Percentiles rank a stretch among this genome's conserved stretches.
These are phyloP conservation scores for Apotomis turbidana DNA, from an alignment of 2,888 invertebrate species.

Conservation along the genomic window DNA sequence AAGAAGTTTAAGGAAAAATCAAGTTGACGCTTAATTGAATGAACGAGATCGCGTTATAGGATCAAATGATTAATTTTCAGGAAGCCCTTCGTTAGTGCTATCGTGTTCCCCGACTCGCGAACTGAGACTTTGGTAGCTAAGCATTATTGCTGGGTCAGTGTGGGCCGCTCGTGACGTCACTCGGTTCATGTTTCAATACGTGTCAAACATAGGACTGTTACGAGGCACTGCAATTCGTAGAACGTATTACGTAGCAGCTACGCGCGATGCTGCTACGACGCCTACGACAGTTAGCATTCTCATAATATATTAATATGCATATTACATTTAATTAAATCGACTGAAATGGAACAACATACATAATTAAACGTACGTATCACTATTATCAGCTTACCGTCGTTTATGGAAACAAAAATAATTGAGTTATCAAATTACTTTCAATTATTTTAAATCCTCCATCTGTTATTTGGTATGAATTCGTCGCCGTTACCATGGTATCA, in stretches of 20 bases:
- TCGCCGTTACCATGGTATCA: not conserved
- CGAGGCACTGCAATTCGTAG: conserved; percentile 12
- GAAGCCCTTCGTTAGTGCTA: conserved; percentile 26
- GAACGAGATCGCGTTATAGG: conserved; percentile 21
- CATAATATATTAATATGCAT: too few relatives aligned
- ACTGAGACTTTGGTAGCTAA: not conserved
- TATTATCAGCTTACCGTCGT: too few relatives aligned
- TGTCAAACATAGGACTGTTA: not conserved
- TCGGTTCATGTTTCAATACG: not conserved
- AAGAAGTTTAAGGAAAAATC: conserved; percentile 32
- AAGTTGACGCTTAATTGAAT: conserved; percentile 36
- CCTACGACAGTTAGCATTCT: not conserved
- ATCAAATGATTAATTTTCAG: conserved; percentile 24
- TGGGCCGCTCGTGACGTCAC: not conserved
- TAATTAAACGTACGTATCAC: too few relatives aligned
- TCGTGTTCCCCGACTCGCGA: conserved; percentile 1
- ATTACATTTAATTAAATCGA: too few relatives aligned
- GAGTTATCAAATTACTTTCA: too few relatives aligned
- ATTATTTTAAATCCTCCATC: not conserved
- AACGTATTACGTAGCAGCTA: conserved; percentile 26
- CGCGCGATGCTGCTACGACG: conserved; percentile 24
- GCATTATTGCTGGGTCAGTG: not conserved
- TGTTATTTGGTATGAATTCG: not conserved
- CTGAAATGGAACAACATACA: too few relatives aligned
- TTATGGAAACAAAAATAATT: too few relatives aligned